These are phyloP conservation scores for Acestrorhynchus altus DNA, from an alignment of 2,797 vertebrate genomes.

Conservation along the genomic window DNA sequence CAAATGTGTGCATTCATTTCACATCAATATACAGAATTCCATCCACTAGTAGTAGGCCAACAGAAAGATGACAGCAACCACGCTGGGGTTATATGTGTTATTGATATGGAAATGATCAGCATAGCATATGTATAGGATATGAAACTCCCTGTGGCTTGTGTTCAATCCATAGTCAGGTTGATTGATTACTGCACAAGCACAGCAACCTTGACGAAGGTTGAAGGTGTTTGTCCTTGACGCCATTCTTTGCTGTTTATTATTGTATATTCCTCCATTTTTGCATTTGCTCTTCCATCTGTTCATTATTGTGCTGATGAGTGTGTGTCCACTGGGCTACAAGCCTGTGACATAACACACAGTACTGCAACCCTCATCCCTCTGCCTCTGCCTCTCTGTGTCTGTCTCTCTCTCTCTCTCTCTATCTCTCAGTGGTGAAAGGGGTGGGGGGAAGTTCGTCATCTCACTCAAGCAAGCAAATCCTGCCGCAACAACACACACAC, in stretches of 20 bases:
- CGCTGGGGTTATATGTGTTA: too few relatives aligned
- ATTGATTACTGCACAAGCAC: not conserved
- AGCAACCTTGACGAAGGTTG: not conserved
- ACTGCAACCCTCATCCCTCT: slow-evolving; percentile 10
- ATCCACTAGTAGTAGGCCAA: too few relatives aligned
- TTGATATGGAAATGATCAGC: too few relatives aligned
- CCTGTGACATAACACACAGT: slow-evolving; percentile 64
- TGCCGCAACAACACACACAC: slow-evolving; percentile 60
- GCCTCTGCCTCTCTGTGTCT: not conserved
- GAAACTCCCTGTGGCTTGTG: too few relatives aligned
- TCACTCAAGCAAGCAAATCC: slow-evolving; percentile 56
- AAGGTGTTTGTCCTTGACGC: not conserved
- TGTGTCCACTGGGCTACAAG: slow-evolving; percentile 47
- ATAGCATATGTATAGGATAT: too few relatives aligned
- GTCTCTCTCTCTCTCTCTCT: slow-evolving; percentile 17
- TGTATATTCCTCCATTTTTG: not conserved
- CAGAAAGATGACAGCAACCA: too few relatives aligned
- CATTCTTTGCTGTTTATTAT: not conserved
- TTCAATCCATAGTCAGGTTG: too few relatives aligned
- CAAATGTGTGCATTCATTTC: not conserved
- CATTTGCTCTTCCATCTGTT: slow-evolving; percentile 57
- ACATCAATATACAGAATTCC: too few relatives aligned
- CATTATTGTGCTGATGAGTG: slow-evolving; percentile 33
- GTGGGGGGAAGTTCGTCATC: slow-evolving; percentile 57
- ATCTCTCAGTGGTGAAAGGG: slow-evolving; percentile 36